A percentile compares a stretch with the other conserved stretches of the same genome.
Conservation (phyloP, 2,888 invertebrate species). For the Orchesellides sinensis region DNA sequence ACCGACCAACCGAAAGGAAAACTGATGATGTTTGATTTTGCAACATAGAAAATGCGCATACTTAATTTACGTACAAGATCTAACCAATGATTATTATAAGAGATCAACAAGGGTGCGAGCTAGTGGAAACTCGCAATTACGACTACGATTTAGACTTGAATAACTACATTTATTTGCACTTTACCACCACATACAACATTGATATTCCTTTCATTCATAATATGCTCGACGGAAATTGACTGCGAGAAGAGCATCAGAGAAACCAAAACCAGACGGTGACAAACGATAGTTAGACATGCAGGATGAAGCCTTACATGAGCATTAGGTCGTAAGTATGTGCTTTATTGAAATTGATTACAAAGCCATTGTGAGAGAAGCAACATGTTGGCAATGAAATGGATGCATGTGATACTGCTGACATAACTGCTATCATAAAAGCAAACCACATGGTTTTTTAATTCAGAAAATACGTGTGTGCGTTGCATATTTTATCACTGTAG, state of each 20-base stretch:
- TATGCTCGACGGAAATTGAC: constrained; percentile 3
- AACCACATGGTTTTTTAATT: not conserved
- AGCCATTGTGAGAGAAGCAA: not conserved
- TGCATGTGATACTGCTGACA: constrained; percentile 13
- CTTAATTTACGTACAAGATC: not conserved
- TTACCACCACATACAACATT: constrained; percentile 1
- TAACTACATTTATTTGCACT: not conserved
- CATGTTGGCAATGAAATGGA: constrained; percentile 14
- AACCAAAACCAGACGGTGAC: constrained; percentile 23
- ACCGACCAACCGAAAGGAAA: constrained; percentile 5
- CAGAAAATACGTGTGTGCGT: not conserved
- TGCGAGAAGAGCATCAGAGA: not conserved
- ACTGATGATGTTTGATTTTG: constrained; percentile 24
- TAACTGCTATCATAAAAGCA: constrained; percentile 6
- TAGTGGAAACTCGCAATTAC: not conserved
- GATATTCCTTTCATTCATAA: not conserved
- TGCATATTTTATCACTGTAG: not conserved
- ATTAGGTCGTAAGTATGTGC: too few relatives aligned
- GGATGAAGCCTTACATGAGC: too few relatives aligned
- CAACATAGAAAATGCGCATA: constrained; percentile 1
- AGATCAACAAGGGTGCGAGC: constrained; percentile 27
- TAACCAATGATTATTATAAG: constrained; percentile 13
- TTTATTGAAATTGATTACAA: not conserved
- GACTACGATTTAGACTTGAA: not conserved
- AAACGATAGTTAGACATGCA: constrained; percentile 35